Percentiles rank a stretch among this genome's conserved stretches.
phyloP scores from a whole-genome alignment of 2,113 vertebrate species.

The Geococcyx californianus region DNA sequence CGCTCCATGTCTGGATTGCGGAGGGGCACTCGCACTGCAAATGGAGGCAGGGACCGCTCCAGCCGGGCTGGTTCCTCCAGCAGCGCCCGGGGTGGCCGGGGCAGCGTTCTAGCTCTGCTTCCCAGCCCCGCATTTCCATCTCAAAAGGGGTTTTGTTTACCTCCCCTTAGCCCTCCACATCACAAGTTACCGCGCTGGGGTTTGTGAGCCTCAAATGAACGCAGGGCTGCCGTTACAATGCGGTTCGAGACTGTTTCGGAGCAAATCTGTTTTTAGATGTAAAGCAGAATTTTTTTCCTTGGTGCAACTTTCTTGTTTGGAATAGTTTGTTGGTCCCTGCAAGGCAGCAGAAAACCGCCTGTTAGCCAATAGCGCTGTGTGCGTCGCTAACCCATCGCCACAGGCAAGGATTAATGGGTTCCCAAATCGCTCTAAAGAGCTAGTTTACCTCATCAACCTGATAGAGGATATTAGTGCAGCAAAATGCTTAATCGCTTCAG shows the following conservation, averaged over 20 bases:
- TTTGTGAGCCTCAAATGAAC: not conserved
- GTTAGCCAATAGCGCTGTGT: slow-evolving; percentile 23
- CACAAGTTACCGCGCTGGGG: not conserved
- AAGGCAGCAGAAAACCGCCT: not conserved
- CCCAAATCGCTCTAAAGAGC: slow-evolving; percentile 54
- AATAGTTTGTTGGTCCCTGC: not conserved
- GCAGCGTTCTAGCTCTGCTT: not conserved
- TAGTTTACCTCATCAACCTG: slow-evolving; percentile 58
- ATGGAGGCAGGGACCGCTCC: too few relatives aligned
- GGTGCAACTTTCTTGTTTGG: not conserved
- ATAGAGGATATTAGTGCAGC: slow-evolving; percentile 39
- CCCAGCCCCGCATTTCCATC: not conserved
- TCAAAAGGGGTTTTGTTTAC: slow-evolving; percentile 26
- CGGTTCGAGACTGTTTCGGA: not conserved
- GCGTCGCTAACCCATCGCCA: slow-evolving; percentile 26
- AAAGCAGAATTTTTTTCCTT: not conserved
- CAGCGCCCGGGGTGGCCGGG: too few relatives aligned
- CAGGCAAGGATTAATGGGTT: slow-evolving; percentile 56
- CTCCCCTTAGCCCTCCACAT: not conserved
- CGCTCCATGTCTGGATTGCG: not conserved
- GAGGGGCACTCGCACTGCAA: too few relatives aligned
- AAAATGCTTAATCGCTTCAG: slow-evolving; percentile 57
- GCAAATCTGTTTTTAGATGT: not conserved
- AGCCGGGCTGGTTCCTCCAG: too few relatives aligned
- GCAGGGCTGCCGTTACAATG: not conserved